Base-by-base conservation (phyloP, 1,140 invertebrate genomes). In the Cephus cinctus region DNA sequence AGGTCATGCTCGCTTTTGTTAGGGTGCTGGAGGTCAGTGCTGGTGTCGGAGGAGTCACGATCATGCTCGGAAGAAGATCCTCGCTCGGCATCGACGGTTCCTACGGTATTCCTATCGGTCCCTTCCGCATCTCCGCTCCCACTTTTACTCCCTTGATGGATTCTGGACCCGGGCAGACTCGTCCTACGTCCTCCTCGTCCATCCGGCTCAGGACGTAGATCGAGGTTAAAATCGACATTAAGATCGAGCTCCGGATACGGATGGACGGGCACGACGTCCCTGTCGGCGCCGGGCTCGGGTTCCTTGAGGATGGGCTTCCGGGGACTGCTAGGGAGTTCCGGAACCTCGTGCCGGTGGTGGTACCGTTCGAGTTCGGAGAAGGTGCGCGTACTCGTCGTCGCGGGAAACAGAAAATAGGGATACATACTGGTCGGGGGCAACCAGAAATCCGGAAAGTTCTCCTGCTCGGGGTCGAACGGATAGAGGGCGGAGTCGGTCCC, bases 401-500 rank as follows among this genome's bases (percentile, higher is more conserved):
- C 70, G 48, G 78, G 78, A 62, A 78, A 79, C 47, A 81, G 69
- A 74, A 80, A 80, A 71, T 78, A 79, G 53, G 80, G 79, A 57
- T 81, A 80, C 63, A 77, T 75, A 71, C 76, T 80, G 62, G 77
- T 77, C 51, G 77, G 71, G 55, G 76, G 75, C 52, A 76, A 78
- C 77, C 76, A 79, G 62, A 78, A 68, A 61, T 79, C 75, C 59
- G 73, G 74, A 64, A 75, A 75, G 66, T 69, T 75, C 55, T 75
- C 76, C 61, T 75, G 69, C 61, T 77, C 65, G 56, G 75, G 70
- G 63, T 79, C 75, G 68, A 74, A 75, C 44, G 77, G 73, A 72
- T 79, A 76, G 55, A 80, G 73, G 73, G 78, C 79, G 57, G 79
- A 78, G 55, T 79, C 77, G 61, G 79, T 78, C 65, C 77, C 78